Evolutionary conservation across 2,797 vertebrate genomes (phyloP), one percentile per base, ranked within the genome.

Genomic region (Moxostoma hubbsi): DNA sequence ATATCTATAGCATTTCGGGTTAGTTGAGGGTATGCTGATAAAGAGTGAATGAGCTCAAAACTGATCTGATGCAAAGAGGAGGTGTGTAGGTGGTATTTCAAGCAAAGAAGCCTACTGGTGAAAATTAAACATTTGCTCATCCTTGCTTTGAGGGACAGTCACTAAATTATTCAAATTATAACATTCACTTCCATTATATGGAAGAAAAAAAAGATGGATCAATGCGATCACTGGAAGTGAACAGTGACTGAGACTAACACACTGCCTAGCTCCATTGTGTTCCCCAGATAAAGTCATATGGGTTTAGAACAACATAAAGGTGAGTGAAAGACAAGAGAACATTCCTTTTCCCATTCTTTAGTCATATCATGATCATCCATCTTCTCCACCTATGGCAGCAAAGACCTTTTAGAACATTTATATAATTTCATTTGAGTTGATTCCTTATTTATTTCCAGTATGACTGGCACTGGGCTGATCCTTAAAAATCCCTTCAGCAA

Each of bases 371-470:
- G 24, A 67, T 63, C 64, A 46, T 84, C 62, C 45, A 58, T 45
- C 84, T 57, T 64, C 67, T 72, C 24, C 78, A 73, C 69, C 82
- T 80, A 75, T 77, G 74, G 58, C 74, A 79, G 76, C 3, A 4
- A 36, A 36, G 36, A 64, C 75, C 72, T 66, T 64, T 70, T 63
- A 82, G 75, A 68, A 75, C 61, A 47, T 80, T 74, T 81, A 82
- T 80, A 77, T 84, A 82, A 79, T 84, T 83, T 77, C 61, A 79
- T 75, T 85, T 81, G 75, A 82, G 74, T 87, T 82, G 82, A 83
- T 83, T 85, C 82, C 72, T 84, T 90, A 88, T 88, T 86, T 87
- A 89, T 89, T 86, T 84, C 76, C 82, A 76, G 69, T 72, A 83
- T 77, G 69, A 53, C 78, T 73, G 75, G 77, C 80, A 49, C 7